Percentiles rank a stretch among this genome's conserved stretches.
Conservation (phyloP, 2,888 invertebrate species). For the Limenitis camilla region DNA sequence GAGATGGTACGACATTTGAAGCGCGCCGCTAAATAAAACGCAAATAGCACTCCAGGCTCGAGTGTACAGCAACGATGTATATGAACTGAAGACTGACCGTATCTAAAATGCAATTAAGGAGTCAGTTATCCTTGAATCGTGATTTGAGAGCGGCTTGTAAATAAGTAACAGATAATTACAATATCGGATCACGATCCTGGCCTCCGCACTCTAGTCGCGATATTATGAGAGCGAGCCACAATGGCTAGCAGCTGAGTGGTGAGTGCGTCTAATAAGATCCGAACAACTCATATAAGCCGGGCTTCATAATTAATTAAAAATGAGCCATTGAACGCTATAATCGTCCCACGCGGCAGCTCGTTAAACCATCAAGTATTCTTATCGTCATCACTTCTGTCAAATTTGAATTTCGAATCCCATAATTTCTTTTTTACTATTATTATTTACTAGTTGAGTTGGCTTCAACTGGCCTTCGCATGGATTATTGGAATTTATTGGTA, state of each 20-base stretch:
- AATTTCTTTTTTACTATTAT: slow-evolving; percentile 60
- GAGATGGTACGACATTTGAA: slow-evolving; percentile 72
- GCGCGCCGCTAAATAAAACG: slow-evolving; percentile 70
- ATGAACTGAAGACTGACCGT: slow-evolving; percentile 50
- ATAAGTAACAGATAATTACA: slow-evolving; percentile 69
- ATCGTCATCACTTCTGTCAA: slow-evolving; percentile 69
- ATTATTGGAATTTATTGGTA: slow-evolving; percentile 65
- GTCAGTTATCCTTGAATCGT: slow-evolving; percentile 64
- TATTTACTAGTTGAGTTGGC: slow-evolving; percentile 49
- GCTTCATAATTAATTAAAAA: slow-evolving; percentile 63
- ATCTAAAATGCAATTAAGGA: slow-evolving; percentile 63
- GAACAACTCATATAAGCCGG: slow-evolving; percentile 27
- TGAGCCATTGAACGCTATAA: slow-evolving; percentile 54
- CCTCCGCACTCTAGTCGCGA: slow-evolving; percentile 53
- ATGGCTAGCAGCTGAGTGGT: slow-evolving; percentile 35
- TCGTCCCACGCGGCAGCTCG: slow-evolving; percentile 61
- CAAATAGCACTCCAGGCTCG: slow-evolving; percentile 53
- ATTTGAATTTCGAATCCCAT: slow-evolving; percentile 64
- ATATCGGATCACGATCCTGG: slow-evolving; percentile 66
- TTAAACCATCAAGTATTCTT: slow-evolving; percentile 64
- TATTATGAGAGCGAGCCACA: slow-evolving; percentile 53
- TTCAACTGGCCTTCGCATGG: slow-evolving; percentile 44
- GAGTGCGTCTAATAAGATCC: slow-evolving; percentile 46
- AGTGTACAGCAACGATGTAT: no score
- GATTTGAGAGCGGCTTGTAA: slow-evolving; percentile 59